Base-by-base conservation (phyloP, 2,888 invertebrate genomes). In the Cacoxenus indagator region DNA sequence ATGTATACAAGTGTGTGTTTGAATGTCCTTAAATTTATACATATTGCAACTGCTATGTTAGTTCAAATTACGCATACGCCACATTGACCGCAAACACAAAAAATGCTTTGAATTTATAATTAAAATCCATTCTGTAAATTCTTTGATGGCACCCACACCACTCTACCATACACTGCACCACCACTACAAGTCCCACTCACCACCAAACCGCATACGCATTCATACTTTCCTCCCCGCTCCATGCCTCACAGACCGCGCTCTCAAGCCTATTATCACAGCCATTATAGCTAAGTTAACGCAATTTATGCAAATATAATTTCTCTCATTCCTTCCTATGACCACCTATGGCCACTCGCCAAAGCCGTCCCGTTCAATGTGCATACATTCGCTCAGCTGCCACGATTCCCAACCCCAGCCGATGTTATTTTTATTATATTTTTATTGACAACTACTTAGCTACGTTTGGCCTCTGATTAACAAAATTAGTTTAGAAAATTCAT, bases 401-500 rank as follows among this genome's bases (percentile, higher is more conserved):
- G 9, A 8, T 51, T 51, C 51, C 22, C 51, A 51, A 26, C 24
- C 57, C 51, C n/a, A 27, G 26, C 17, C 46, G 45, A 37, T 74
- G 70, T 69, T 69, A 57, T 65, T 69, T 65, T 65, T 45, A 45
- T 64, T 68, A 43, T 65, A 29, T 57, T 57, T 51, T 62, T 69
- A 67, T 78, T 70, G 59, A 61, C 64, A 66, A 61, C 77, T 82
- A 81, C 78, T 79, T 81, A 78, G 74, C 75, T 73, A 74, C 74
- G 73, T 71, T 71, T 72, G 76, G 71, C 77, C 75, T 73, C 78
- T 84, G 82, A 82, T 85, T 85, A 85, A 80, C 78, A 78, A 75
- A 85, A 85, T 84, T 85, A 85, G 84, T 85, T 85, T 85, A 85
- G 84, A 85, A 85, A 85, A 80, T 84, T 84, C 85, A 82, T 85